These are phyloP conservation scores for Tautogolabrus adspersus DNA, from an alignment of 2,113 vertebrate species.

Conservation along the genomic window DNA sequence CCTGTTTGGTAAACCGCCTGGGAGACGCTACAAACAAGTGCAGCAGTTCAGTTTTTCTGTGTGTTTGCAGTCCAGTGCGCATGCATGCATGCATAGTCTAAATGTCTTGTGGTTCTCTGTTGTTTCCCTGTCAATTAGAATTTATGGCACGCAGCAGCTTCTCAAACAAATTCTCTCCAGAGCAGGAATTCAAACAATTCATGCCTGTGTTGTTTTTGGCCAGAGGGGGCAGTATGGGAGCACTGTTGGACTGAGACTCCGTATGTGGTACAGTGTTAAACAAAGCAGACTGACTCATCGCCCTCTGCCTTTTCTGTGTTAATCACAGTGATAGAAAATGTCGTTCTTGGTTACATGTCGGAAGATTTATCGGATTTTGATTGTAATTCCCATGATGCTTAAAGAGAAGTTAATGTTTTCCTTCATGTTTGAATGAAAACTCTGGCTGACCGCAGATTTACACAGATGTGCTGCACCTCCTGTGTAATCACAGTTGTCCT, in stretches of 20 bases:
- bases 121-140: conserved; percentile 37
- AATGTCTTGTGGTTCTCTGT: conserved; percentile 24
- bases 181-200: conserved; percentile 64
- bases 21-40: conserved; percentile 4
- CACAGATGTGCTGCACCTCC: conserved; percentile 55
- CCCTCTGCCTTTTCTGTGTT: conserved; percentile 29
- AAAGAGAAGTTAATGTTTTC: conserved; percentile 52
- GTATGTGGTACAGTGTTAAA: conserved; percentile 25
- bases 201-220: conserved; percentile 20
- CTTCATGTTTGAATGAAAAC: conserved; percentile 59
- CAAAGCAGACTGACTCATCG: conserved; percentile 30
- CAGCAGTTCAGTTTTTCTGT: conserved; percentile 17
- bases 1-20: background rate
- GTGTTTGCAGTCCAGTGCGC: conserved; percentile 12
- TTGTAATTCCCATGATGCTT: conserved; percentile 41
- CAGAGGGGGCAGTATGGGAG: conserved; percentile 66
- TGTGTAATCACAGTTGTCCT: conserved; percentile 72
- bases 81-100: conserved; percentile 27
- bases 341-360: conserved; percentile 39
- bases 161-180: conserved; percentile 18
- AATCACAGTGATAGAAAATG: conserved; percentile 53
- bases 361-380: conserved; percentile 51
- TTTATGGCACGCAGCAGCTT: conserved; percentile 29
- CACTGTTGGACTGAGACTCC: conserved; percentile 7
- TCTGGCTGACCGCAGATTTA: conserved; percentile 57